Evolutionary conservation across 1,140 invertebrate species (phyloP).

Genomic region (Drosophila santomea): DNA sequence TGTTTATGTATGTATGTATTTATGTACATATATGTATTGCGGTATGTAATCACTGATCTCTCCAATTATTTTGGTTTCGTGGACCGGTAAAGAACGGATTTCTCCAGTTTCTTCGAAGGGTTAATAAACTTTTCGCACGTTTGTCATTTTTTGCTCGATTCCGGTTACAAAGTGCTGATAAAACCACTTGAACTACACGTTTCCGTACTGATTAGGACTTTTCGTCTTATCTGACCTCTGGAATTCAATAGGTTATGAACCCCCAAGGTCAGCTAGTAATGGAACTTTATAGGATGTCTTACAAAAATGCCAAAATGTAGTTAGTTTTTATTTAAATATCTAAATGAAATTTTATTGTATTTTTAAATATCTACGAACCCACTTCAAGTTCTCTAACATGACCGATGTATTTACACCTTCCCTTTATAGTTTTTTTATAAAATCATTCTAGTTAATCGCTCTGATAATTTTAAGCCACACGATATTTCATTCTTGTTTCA

Average conservation of each 20-base stretch:
- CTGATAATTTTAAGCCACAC: neutral
- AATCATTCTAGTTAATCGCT: neutral
- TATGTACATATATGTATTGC: neutral
- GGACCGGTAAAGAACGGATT: slow-evolving; percentile 33
- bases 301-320: neutral
- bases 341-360: neutral
- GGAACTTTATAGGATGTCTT: neutral
- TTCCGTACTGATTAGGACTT: slow-evolving; percentile 7
- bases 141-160: slow-evolving; percentile 4
- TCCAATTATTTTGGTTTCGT: slow-evolving; percentile 6
- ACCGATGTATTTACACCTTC: neutral
- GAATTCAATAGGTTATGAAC: neutral
- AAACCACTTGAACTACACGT: neutral
- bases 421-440: neutral
- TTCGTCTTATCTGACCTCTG: slow-evolving; percentile 11
- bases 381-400: neutral
- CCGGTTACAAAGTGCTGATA: slow-evolving; percentile 10
- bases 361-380: neutral
- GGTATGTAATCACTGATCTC: neutral
- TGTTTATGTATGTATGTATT: slow-evolving; percentile 6
- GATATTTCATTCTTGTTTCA: too few relatives aligned
- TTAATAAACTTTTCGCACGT: slow-evolving; percentile 24
- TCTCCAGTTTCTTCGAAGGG: slow-evolving; percentile 38
- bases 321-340: neutral
- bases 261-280: neutral